Evolutionary conservation across 2,888 invertebrate species (phyloP).

Genomic region (Belgica antarctica): DNA sequence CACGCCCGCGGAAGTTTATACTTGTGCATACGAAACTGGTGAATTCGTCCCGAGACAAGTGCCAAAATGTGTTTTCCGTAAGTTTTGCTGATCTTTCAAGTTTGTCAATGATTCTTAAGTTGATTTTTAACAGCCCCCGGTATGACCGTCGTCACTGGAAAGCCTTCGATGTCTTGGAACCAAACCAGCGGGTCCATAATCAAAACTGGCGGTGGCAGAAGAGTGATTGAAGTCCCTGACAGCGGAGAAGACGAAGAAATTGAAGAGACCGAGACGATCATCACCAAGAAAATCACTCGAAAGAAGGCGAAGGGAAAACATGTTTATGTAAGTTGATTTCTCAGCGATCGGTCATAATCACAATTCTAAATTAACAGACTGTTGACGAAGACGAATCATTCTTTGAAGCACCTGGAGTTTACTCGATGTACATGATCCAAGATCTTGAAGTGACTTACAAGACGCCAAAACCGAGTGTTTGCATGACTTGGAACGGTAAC

Average conservation of each 20-base stretch:
- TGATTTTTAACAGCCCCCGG: background rate
- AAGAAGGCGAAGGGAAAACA: slow-evolving; percentile 27
- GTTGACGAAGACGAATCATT: slow-evolving; percentile 40
- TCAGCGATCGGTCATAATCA: slow-evolving; percentile 2
- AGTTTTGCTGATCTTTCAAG: slow-evolving; percentile 47
- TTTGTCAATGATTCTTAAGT: background rate
- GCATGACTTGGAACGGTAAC: slow-evolving; percentile 76
- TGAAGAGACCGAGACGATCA: slow-evolving; percentile 32
- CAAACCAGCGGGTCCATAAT: slow-evolving; percentile 22
- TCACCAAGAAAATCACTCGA: slow-evolving; percentile 17
- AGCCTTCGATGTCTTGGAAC: background rate
- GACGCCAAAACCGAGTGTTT: slow-evolving; percentile 65
- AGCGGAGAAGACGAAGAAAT: slow-evolving; percentile 29
- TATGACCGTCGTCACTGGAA: slow-evolving; percentile 1
- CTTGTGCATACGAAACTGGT: slow-evolving; percentile 66
- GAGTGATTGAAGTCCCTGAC: background rate
- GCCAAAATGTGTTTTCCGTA: slow-evolving; percentile 70
- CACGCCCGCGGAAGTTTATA: slow-evolving; percentile 62
- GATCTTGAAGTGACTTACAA: slow-evolving; percentile 47
- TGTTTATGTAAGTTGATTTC: slow-evolving; percentile 29
- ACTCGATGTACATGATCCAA: slow-evolving; percentile 50
- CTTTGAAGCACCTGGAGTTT: slow-evolving; percentile 45
- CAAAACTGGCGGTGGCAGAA: background rate
- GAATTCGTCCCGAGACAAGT: slow-evolving; percentile 66
- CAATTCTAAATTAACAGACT: background rate